Percentiles rank a stretch among this genome's conserved stretches.
These are phyloP conservation scores for Stenchaetothrips biformis DNA, from an alignment of 2,888 invertebrate species.

Conservation along the genomic window DNA sequence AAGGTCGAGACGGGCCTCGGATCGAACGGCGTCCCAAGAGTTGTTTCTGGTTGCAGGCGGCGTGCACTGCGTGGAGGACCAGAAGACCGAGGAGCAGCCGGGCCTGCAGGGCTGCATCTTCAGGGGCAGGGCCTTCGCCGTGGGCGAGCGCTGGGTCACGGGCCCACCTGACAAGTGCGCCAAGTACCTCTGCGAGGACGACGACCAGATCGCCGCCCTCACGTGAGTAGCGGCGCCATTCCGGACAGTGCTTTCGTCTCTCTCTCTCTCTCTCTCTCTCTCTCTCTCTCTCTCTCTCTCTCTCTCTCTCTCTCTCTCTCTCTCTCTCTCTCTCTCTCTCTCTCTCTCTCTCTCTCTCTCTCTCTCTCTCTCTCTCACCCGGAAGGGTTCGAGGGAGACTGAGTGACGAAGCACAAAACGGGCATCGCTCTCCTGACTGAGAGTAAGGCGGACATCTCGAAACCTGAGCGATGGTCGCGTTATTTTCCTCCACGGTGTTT, in stretches of 20 bases:
- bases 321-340: no score
- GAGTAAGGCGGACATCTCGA: not conserved
- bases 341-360: no score
- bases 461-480: not conserved
- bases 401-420: not conserved
- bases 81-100: not conserved
- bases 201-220: constrained; percentile 8
- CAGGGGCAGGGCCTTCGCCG: not conserved
- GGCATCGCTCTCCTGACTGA: not conserved
- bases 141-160: constrained; percentile 2
- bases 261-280: no score
- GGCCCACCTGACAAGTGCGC: constrained; percentile 9
- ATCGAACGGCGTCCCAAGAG: not conserved
- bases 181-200: constrained; percentile 11
- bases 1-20: not conserved
- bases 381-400: no score
- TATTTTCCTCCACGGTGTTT: not conserved
- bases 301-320: no score
- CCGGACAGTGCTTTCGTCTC: not conserved
- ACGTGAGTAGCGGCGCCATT: not conserved
- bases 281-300: no score
- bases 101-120: not conserved
- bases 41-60: not conserved
- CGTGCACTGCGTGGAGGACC: not conserved
- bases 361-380: no score